phyloP scores from a whole-genome alignment of 1,140 invertebrate species.

The Polypedilum vanderplanki region DNA sequence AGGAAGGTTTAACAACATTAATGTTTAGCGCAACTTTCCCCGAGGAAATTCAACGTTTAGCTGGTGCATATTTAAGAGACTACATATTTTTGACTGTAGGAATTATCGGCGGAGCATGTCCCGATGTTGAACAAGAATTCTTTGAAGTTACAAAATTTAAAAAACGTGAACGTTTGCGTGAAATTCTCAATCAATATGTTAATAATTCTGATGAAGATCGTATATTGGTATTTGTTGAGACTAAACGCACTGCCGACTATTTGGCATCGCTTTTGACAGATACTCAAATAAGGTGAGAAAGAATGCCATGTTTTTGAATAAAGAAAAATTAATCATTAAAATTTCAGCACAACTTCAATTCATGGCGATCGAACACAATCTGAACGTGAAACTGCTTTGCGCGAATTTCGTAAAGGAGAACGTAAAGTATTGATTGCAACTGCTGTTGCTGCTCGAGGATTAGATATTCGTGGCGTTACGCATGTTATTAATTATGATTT shows the following conservation, averaged over 20 bases:
- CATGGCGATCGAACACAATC: constrained; percentile 86
- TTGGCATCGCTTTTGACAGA: constrained; percentile 68
- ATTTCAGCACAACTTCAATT: constrained; percentile 73
- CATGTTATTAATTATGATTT: constrained; percentile 92
- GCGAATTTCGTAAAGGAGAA: constrained; percentile 68
- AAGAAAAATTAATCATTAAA: neutral
- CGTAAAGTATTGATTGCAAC: constrained; percentile 82
- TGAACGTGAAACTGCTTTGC: constrained; percentile 80
- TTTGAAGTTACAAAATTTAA: constrained; percentile 63
- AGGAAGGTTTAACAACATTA: constrained; percentile 64
- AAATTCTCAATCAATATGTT: constrained; percentile 50
- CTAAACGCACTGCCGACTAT: constrained; percentile 83
- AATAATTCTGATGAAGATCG: constrained; percentile 1
- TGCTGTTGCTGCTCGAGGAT: constrained; percentile 83
- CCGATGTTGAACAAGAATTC: constrained; percentile 81
- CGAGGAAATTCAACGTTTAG: constrained; percentile 69
- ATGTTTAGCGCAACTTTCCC: constrained; percentile 95
- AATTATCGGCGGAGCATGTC: constrained; percentile 80
- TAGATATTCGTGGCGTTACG: constrained; percentile 66
- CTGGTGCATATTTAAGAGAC: constrained; percentile 64
- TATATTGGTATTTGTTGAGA: constrained; percentile 84
- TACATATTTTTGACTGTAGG: constrained; percentile 83
- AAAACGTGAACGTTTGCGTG: constrained; percentile 65
- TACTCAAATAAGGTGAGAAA: constrained; percentile 41
- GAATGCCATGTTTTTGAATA: too few species aligned